Conservation (phyloP, 2,888 invertebrate genomes). For the Lottia gigantea region DNA sequence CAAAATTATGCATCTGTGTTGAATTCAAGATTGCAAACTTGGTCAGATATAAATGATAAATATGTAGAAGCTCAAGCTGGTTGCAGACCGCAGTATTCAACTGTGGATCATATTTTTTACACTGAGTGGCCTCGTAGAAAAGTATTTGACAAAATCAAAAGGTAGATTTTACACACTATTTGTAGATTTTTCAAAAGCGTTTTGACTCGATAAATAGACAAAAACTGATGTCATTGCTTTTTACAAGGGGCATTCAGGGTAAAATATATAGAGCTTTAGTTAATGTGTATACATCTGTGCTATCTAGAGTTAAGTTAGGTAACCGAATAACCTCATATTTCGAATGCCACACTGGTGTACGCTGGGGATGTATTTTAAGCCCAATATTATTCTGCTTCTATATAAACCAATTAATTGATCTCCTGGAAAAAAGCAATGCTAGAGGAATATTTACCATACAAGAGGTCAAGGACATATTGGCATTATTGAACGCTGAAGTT, state of each 20-base stretch:
- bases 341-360: background rate
- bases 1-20: too few species aligned
- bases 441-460: background rate
- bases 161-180: too few species aligned
- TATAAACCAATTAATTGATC: background rate
- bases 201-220: background rate
- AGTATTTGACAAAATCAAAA: too few species aligned
- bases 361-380: background rate
- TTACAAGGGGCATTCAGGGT: background rate
- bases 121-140: too few species aligned
- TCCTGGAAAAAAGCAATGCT: background rate
- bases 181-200: background rate
- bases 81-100: too few species aligned
- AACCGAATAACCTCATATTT: background rate
- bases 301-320: background rate
- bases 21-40: too few species aligned
- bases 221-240: background rate
- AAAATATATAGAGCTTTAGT: background rate
- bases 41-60: too few species aligned
- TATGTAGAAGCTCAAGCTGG: too few species aligned
- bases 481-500: background rate
- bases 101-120: too few species aligned
- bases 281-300: background rate
- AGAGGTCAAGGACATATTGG: background rate
- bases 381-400: too few species aligned